Conservation (phyloP, 2,888 invertebrate species). For the Lamellibrachia columna region DNA sequence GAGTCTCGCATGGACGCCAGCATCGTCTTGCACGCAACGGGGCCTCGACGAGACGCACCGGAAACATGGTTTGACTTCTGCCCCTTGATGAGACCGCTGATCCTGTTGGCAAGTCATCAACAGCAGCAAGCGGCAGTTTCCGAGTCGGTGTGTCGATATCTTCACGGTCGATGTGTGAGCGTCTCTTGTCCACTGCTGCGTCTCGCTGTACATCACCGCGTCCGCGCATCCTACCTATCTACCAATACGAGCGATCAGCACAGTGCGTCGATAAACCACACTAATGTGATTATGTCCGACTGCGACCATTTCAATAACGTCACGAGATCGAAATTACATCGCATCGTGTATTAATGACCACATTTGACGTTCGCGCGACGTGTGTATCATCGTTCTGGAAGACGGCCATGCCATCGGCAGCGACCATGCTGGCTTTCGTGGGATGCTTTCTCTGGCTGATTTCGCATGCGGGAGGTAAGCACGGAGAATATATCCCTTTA, state of each 20-base stretch:
- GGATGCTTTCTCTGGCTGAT: not conserved
- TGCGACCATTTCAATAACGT: not conserved
- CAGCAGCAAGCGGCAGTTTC: not conserved
- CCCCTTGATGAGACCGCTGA: not conserved
- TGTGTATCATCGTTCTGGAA: not conserved
- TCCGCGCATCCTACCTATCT: not conserved
- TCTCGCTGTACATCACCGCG: not conserved
- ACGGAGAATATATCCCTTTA: not conserved
- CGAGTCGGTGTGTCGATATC: not conserved
- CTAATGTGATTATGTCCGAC: not conserved
- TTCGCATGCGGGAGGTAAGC: not conserved
- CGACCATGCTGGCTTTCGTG: not conserved
- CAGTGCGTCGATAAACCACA: not conserved
- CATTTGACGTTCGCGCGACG: not conserved
- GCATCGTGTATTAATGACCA: not conserved
- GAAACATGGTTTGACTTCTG: slow-evolving; percentile 3
- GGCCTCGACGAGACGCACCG: not conserved
- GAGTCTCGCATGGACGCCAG: not conserved
- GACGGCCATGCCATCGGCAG: not conserved
- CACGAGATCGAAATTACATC: not conserved
- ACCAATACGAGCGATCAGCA: not conserved
- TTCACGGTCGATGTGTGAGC: not conserved
- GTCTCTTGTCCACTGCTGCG: not conserved
- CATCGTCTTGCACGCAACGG: not conserved
- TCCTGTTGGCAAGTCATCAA: not conserved